phyloP scores from a whole-genome alignment of 2,797 vertebrate species.

The Etheostoma nigrum region DNA sequence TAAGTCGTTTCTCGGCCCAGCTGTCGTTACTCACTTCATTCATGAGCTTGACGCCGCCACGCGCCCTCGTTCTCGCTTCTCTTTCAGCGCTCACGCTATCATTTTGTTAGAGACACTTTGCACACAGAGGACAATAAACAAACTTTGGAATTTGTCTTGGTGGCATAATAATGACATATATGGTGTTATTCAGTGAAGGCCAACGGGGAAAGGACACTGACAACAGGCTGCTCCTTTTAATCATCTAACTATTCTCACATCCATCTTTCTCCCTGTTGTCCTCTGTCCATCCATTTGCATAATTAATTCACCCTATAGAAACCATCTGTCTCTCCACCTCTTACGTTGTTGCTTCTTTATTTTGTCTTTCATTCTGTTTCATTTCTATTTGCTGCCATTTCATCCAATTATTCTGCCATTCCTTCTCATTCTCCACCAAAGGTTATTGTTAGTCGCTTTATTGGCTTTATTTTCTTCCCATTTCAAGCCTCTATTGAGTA shows the following conservation, averaged over 20 bases:
- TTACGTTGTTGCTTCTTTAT: not conserved
- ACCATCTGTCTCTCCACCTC: not conserved
- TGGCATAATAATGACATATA: slow-evolving; percentile 1
- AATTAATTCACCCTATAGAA: slow-evolving; percentile 7
- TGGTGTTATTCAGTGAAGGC: not conserved
- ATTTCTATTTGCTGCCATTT: slow-evolving; percentile 9
- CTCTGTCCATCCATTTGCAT: not conserved
- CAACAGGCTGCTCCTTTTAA: not conserved
- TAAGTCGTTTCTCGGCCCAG: slow-evolving; percentile 2
- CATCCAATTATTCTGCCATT: slow-evolving; percentile 16
- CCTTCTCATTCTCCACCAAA: not conserved
- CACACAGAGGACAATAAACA: slow-evolving; percentile 9
- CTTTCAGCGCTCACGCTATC: not conserved
- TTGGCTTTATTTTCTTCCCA: slow-evolving; percentile 25
- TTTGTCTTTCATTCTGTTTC: not conserved
- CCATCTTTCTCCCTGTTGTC: not conserved
- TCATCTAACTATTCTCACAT: slow-evolving; percentile 7
- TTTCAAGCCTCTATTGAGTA: slow-evolving; percentile 20
- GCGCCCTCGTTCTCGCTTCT: not conserved
- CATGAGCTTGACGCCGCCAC: slow-evolving; percentile 15
- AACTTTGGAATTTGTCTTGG: not conserved
- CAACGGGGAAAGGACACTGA: slow-evolving; percentile 3
- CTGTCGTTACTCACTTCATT: slow-evolving; percentile 38
- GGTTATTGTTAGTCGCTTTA: not conserved
- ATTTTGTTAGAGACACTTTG: slow-evolving; percentile 33